Conservation (phyloP, 2,113 vertebrate species). For the Lichenostomus cassidix region DNA sequence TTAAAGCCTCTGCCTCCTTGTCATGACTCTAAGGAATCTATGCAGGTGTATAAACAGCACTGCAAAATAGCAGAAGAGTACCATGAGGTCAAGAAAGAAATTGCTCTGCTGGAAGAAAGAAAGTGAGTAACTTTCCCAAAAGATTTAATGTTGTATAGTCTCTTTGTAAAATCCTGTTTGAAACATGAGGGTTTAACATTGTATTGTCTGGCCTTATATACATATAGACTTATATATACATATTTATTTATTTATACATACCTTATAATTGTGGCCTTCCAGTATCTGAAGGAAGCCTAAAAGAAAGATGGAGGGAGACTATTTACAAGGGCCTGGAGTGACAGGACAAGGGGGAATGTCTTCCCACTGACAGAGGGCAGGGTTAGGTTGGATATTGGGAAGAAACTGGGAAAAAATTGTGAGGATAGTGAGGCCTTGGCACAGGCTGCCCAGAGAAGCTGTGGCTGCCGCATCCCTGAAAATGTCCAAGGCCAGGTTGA, state of each 20-base stretch:
- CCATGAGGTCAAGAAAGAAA: constrained; percentile 93
- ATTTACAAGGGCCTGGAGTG: neutral
- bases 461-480: neutral
- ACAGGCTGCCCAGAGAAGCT: neutral
- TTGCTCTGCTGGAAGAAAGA: constrained; percentile 89
- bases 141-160: neutral
- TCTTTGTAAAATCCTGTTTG: neutral
- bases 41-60: constrained; percentile 93
- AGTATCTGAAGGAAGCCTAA: neutral
- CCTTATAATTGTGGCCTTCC: neutral
- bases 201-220: neutral
- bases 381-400: neutral
- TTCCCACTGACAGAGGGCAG: neutral
- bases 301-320: neutral
- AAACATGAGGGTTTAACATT: neutral
- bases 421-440: neutral
- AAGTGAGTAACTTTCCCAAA: constrained; percentile 80
- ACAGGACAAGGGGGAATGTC: neutral
- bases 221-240: neutral
- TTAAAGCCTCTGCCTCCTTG: constrained; percentile 90
- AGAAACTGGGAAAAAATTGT: neutral
- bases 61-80: constrained; percentile 96
- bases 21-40: constrained; percentile 88
- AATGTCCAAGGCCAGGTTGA: neutral
- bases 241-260: neutral